A percentile compares a stretch with the other conserved stretches of the same genome.
These are phyloP conservation scores for Dasypolia templi DNA, from an alignment of 2,888 invertebrate species.

Conservation along the genomic window DNA sequence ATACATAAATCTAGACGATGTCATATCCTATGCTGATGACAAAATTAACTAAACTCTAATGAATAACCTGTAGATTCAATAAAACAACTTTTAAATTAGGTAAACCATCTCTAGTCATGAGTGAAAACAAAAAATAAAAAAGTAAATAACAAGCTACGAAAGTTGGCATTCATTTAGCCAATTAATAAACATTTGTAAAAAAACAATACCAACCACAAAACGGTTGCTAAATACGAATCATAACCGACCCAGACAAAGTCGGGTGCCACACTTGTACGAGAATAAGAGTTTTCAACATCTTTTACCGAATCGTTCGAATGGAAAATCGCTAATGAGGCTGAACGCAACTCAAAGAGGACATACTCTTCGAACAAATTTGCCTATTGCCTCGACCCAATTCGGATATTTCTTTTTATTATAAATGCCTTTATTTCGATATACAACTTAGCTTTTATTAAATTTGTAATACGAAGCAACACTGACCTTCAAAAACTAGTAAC, in stretches of 20 bases:
- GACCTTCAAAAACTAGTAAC: too few relatives aligned
- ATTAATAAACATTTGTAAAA: not conserved
- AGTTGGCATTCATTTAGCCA: too few relatives aligned
- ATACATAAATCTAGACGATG: not conserved
- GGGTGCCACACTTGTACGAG: constrained; percentile 56
- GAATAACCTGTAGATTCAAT: not conserved
- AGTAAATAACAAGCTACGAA: too few relatives aligned
- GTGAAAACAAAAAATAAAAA: not conserved
- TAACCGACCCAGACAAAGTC: constrained; percentile 7
- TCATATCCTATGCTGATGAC: too few relatives aligned
- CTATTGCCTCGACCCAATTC: constrained; percentile 71
- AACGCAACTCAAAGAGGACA: constrained; percentile 79
- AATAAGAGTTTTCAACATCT: constrained; percentile 74
- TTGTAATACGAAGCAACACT: constrained; percentile 10
- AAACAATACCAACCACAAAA: not conserved
- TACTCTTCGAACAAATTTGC: constrained; percentile 75
- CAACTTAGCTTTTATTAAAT: constrained; percentile 15
- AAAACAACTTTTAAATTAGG: not conserved
- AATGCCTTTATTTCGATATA: constrained; percentile 35
- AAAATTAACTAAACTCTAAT: not conserved
- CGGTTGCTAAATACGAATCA: not conserved
- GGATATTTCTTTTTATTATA: constrained; percentile 63
- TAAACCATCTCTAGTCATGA: too few relatives aligned
- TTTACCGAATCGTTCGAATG: constrained; percentile 75
- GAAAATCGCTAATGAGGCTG: constrained; percentile 87